Evolutionary conservation across 2,797 vertebrate species (phyloP), one percentile per base, ranked within the genome.

Genomic region (Danionella dracula): DNA sequence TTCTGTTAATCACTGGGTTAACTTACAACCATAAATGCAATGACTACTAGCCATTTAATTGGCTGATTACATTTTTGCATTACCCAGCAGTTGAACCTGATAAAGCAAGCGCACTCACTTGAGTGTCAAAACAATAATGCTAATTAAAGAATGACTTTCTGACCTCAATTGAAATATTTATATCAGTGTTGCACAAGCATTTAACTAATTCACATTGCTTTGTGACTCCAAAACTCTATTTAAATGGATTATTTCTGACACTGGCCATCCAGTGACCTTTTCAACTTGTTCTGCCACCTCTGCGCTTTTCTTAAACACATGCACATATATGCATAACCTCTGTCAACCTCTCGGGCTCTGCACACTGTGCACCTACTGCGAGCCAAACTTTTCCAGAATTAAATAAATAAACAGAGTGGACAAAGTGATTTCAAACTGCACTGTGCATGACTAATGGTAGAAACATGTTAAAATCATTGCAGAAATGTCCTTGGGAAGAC

Each of bases 401-500:
- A 32, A 59, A 63, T 51, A 59, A 68, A 55, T 40, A 44, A 58
- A 70, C 85, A 90, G 92, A 92, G 92, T 94, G 94, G 91, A 88
- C 93, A 92, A 92, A 94, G 90, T 93, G 91, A 90, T 90, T 92
- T 92, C 92, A 92, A 92, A 93, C 92, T 88, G 92, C 93, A 86
- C 84, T 82, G 92, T 93, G 93, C 94, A 95, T 97, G 94, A 95
- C 94, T 98, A 96, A 99, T 96, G 93, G 92, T 82, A 83, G 90
- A 93, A 95, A 93, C 94, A 96, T 97, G 95, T 95, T 94, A 95
- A 96, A 97, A 98, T 97, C 94, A 96, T 95, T 91, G 94, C 92
- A 93, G 93, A 96, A 96, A 98, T 94, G 96, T 98, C 96, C 96
- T 99, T 98, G 95, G 96, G 91, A 93, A 94, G 92, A 93, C 92